Evolutionary conservation across 2,888 invertebrate genomes (phyloP).

Genomic region (Drosophila borborema): DNA sequence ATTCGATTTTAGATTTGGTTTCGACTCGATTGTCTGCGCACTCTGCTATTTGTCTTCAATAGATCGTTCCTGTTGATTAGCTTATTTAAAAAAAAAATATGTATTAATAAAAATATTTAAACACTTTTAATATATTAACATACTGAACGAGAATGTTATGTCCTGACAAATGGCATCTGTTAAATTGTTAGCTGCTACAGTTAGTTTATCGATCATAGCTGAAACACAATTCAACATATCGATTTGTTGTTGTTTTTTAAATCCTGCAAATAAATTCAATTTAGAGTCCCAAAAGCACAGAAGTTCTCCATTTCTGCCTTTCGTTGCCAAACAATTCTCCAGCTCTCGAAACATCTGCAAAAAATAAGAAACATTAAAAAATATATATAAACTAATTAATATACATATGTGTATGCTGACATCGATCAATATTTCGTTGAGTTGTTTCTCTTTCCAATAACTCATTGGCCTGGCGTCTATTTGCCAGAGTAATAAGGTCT

Average conservation of each 20-base stretch:
- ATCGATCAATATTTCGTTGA: constrained; percentile 59
- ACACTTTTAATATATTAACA: background rate
- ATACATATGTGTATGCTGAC: constrained; percentile 46
- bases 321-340: constrained; percentile 30
- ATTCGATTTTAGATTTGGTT: background rate
- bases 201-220: background rate
- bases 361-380: background rate
- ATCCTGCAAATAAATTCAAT: constrained; percentile 60
- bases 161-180: constrained; percentile 1
- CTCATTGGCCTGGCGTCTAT: background rate
- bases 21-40: background rate
- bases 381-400: background rate
- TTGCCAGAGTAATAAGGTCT: constrained; percentile 79
- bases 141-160: constrained; percentile 10
- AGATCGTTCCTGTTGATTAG: background rate
- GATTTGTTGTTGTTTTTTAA: constrained; percentile 27
- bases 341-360: constrained; percentile 66
- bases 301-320: constrained; percentile 40
- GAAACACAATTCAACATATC: constrained; percentile 62
- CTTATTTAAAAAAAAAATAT: background rate
- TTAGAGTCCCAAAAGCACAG: constrained; percentile 71
- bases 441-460: constrained; percentile 65
- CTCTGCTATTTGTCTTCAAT: background rate
- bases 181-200: background rate
- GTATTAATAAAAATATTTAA: background rate